A percentile compares a stretch with the other conserved stretches of the same genome.
Evolutionary conservation across 2,797 vertebrate species (phyloP).

Genomic region (Gouania willdenowi): DNA sequence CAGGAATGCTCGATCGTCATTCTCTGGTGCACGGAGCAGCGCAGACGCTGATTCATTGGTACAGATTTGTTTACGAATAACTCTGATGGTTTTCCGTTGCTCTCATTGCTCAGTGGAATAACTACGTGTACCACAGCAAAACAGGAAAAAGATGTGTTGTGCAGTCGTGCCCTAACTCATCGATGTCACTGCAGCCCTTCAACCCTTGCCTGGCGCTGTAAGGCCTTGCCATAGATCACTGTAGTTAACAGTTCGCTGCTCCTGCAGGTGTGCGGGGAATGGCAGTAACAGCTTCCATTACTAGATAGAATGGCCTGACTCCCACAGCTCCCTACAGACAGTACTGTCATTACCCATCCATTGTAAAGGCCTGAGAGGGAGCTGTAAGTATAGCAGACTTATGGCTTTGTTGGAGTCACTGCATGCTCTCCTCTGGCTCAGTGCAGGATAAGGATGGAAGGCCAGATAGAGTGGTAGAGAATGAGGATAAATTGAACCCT

Average conservation of each 20-base stretch:
- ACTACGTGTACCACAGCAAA: slow-evolving; percentile 5
- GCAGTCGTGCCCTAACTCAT: slow-evolving; percentile 51
- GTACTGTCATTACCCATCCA: slow-evolving; percentile 75
- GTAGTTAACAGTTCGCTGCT: slow-evolving; percentile 66
- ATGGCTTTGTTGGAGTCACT: slow-evolving; percentile 68
- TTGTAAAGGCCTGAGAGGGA: slow-evolving; percentile 71
- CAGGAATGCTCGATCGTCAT: slow-evolving; percentile 50
- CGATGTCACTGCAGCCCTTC: slow-evolving; percentile 52
- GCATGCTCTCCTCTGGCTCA: slow-evolving; percentile 66
- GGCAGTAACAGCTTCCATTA: slow-evolving; percentile 72
- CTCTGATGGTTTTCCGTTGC: slow-evolving; percentile 13
- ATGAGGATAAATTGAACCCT: slow-evolving; percentile 50
- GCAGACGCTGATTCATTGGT: slow-evolving; percentile 27
- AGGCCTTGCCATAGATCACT: slow-evolving; percentile 64
- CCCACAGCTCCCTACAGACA: slow-evolving; percentile 69
- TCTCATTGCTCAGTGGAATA: slow-evolving; percentile 5
- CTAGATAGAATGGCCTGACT: slow-evolving; percentile 66
- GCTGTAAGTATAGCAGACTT: slow-evolving; percentile 76
- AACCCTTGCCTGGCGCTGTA: slow-evolving; percentile 36
- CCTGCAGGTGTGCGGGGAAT: slow-evolving; percentile 71
- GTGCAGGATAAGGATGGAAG: slow-evolving; percentile 45
- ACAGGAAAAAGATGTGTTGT: slow-evolving; percentile 28
- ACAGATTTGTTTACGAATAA: slow-evolving; percentile 50
- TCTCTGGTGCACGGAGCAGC: slow-evolving; percentile 22
- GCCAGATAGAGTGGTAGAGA: slow-evolving; percentile 57